Evolutionary conservation across 2,797 vertebrate genomes (phyloP).

Genomic region (Ispidina lecontei): DNA sequence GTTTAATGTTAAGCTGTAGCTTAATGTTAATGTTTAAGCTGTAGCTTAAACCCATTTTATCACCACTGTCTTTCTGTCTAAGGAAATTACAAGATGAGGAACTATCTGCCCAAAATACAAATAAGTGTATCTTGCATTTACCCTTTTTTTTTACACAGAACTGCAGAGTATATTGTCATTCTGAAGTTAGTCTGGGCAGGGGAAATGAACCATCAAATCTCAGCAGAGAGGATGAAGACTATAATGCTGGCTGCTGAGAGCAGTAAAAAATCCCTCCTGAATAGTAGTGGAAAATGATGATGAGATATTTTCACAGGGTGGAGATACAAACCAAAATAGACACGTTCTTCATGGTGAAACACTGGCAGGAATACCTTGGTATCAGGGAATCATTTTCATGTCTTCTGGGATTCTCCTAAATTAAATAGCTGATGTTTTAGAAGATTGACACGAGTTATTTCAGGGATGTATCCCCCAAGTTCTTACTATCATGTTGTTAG

Average conservation of each 20-base stretch:
- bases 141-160: not conserved
- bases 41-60: constrained; percentile 7
- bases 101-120: not conserved
- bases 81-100: constrained; percentile 13
- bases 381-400: not conserved
- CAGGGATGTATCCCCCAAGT: not conserved
- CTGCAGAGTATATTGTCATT: constrained; percentile 31
- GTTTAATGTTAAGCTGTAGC: constrained; percentile 1
- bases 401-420: constrained; percentile 8
- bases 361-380: not conserved
- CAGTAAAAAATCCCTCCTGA: not conserved
- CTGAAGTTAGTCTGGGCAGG: constrained; percentile 41
- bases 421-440: not conserved
- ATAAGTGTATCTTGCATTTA: constrained; percentile 18
- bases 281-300: constrained; percentile 25
- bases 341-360: not conserved
- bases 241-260: constrained; percentile 44
- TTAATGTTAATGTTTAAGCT: not conserved
- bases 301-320: constrained; percentile 11
- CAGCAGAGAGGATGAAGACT: constrained; percentile 35
- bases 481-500: not conserved
- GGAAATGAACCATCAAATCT: constrained; percentile 63
- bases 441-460: not conserved
- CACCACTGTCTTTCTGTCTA: not conserved
- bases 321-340: constrained; percentile 18